Conservation (phyloP, 2,797 vertebrate species). For the Pyrrhura leucotis region DNA sequence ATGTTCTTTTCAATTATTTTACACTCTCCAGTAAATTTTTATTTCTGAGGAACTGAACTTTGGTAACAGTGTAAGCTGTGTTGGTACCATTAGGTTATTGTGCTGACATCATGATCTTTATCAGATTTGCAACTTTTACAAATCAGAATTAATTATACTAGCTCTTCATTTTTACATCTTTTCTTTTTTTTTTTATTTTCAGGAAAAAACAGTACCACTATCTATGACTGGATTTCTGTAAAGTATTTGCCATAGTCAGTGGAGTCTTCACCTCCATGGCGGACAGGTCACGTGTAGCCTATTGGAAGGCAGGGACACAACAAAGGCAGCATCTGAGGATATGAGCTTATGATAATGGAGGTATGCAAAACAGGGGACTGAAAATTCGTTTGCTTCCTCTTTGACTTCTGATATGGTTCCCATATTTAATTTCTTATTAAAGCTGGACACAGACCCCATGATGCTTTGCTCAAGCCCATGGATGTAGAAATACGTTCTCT, state of each 20-base stretch:
- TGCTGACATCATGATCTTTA: background rate
- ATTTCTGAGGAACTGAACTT: background rate
- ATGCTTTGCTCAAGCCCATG: background rate
- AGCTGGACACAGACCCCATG: background rate
- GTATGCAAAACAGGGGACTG: rapidly evolving
- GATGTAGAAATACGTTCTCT: background rate
- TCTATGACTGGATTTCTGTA: background rate
- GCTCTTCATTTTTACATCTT: background rate
- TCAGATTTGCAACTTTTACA: background rate
- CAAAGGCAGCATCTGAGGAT: background rate
- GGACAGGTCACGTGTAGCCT: background rate
- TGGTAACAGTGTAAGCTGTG: rapidly evolving
- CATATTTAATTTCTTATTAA: background rate
- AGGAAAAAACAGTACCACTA: rapidly evolving
- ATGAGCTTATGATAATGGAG: background rate
- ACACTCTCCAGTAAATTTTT: background rate
- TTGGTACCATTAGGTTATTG: rapidly evolving
- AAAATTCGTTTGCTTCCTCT: background rate
- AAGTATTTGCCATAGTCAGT: background rate
- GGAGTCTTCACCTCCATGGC: background rate
- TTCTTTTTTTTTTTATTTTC: background rate
- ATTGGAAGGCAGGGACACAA: background rate
- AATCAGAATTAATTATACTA: background rate
- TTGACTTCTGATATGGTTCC: background rate
- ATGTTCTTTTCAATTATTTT: background rate